Base-by-base conservation (phyloP, 2,113 vertebrate genomes). In the Thamnaconus septentrionalis region DNA sequence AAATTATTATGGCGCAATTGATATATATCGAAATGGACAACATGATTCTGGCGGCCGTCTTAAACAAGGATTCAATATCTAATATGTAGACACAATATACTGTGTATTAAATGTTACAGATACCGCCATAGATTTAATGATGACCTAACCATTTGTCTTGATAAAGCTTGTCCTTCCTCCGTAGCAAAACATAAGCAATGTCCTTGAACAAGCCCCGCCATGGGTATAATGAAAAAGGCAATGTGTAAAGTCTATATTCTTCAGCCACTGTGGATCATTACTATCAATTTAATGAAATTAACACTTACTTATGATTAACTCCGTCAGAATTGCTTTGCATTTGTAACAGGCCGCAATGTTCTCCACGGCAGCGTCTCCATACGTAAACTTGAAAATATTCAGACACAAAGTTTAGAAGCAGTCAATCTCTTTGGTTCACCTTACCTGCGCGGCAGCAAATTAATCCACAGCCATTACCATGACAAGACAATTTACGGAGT, bases 401-500 rank as follows among this genome's bases (percentile, higher is more conserved):
- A 50, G 81, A 85, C 88, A 87, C 71, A 91, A 91, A 90, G 87
- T 90, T 89, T 81, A 66, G 56, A 68, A 80, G 87, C 85, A 89
- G 84, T 89, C 77, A 73, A 75, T 91, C 76, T 89, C 83, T 90
- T 88, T 85, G 83, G 84, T 84, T 87, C 90, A 86, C 85, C 87
- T 88, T 85, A 89, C 82, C 80, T 75, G 74, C 73, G 75, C 84
- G 84, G 90, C 84, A 89, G 90, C 87, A 91, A 83, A 93, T 93
- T 88, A 92, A 93, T 93, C 87, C 86, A 89, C 84, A 68, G 73
- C 88, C 84, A 89, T 91, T 92, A 90, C 85, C 87, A 90, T 88
- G 91, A 92, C 91, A 92, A 88, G 86, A 88, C 91, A 92, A 91
- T 91, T 89, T 93, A 90, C 83, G 85, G 87, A 82, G 88, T 88